phyloP scores from a whole-genome alignment of 2,888 invertebrate species.

The Drosophila prolongata region DNA sequence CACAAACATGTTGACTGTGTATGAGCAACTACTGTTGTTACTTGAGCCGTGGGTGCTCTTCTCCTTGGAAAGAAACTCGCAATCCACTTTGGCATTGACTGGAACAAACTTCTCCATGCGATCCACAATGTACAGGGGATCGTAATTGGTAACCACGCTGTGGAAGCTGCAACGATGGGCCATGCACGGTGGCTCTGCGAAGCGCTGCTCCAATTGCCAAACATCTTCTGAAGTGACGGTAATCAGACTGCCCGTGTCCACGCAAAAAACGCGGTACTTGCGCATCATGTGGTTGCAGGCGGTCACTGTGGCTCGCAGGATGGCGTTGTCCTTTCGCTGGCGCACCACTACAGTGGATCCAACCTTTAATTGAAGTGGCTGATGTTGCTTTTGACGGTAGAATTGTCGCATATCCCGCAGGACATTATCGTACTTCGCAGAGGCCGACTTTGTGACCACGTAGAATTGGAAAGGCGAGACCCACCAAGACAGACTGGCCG shows the following conservation, averaged over 20 bases:
- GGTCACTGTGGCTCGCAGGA: conserved; percentile 89
- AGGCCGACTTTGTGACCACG: conserved; percentile 86
- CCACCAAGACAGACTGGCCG: conserved; percentile 90
- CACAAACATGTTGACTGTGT: conserved; percentile 81
- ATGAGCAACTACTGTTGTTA: conserved; percentile 44
- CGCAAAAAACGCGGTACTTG: conserved; percentile 89
- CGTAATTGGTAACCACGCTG: conserved; percentile 87
- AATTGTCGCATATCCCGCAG: conserved; percentile 89
- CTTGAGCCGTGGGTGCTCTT: conserved; percentile 23
- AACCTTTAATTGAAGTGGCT: conserved; percentile 84
- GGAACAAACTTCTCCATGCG: conserved; percentile 83
- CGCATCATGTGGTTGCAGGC: conserved; percentile 86
- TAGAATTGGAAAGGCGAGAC: conserved; percentile 90
- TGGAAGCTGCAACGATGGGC: conserved; percentile 89
- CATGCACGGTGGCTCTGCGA: conserved; percentile 89
- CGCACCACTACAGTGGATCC: conserved; percentile 89
- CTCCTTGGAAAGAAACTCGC: conserved; percentile 78
- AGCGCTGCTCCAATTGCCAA: conserved; percentile 89
- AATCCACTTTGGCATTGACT: conserved; percentile 75
- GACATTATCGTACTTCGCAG: conserved; percentile 87
- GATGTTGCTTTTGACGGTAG: conserved; percentile 86
- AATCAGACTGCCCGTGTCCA: conserved; percentile 91
- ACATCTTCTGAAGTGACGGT: conserved; percentile 88
- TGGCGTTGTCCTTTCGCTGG: conserved; percentile 89
- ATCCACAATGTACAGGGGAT: conserved; percentile 83